A percentile compares a stretch with the other conserved stretches of the same genome.
phyloP scores from a whole-genome alignment of 2,113 vertebrate species.

The Peromyscus maniculatus region DNA sequence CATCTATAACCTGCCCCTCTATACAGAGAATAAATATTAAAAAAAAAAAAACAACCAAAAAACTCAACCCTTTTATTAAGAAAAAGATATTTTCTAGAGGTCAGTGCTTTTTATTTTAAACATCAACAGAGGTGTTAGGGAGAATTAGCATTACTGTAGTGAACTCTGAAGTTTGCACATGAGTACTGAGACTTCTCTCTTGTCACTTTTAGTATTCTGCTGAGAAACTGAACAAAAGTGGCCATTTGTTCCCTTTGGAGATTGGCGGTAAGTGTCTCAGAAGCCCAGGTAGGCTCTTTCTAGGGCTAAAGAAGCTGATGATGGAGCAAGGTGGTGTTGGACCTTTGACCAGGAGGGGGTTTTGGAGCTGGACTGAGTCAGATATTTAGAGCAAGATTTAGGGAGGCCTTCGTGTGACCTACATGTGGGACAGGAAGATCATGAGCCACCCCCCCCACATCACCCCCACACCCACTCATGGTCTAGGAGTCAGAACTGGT shows the following conservation, averaged over 20 bases:
- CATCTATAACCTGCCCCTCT: not conserved
- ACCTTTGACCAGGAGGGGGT: constrained; percentile 42
- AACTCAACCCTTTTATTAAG: not conserved
- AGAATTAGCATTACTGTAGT: not conserved
- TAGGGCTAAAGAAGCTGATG: constrained; percentile 71
- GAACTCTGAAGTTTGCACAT: not conserved
- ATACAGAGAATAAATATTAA: not conserved
- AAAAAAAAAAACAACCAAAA: not conserved
- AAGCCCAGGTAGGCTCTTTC: not conserved
- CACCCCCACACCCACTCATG: not conserved
- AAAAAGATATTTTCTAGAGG: not conserved
- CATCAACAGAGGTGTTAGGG: not conserved
- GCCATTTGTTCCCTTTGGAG: constrained; percentile 87
- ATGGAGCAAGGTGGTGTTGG: constrained; percentile 78
- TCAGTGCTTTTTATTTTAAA: not conserved
- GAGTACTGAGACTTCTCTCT: constrained; percentile 73
- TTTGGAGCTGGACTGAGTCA: not conserved
- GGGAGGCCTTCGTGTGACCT: not conserved
- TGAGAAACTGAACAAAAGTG: constrained; percentile 86
- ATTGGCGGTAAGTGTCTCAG: constrained; percentile 87
- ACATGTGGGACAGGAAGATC: not conserved
- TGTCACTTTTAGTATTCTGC: constrained; percentile 88
- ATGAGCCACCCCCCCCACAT: no score
- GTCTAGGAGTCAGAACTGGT: not conserved
- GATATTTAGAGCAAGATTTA: constrained; percentile 80